Evolutionary conservation across 2,113 vertebrate species (phyloP).

Genomic region (Microcebus griseorufus): DNA sequence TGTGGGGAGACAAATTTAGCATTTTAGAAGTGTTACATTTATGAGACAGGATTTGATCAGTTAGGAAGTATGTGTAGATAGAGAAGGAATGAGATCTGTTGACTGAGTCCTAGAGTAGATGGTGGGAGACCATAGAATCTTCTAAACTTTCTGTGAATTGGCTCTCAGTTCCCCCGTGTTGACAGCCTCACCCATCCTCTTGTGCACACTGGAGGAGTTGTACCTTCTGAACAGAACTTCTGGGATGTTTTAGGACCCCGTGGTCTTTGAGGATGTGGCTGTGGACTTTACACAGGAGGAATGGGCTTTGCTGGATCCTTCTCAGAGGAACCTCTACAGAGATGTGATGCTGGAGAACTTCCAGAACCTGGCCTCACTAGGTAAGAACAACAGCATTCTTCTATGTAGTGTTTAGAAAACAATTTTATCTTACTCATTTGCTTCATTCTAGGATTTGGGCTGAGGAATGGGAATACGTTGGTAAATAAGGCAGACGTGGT

Average conservation of each 20-base stretch:
- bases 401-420: not conserved
- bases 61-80: not conserved
- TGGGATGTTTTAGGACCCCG: constrained; percentile 57
- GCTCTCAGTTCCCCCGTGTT: not conserved
- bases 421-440: not conserved
- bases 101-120: not conserved
- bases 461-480: not conserved
- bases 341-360: constrained; percentile 75
- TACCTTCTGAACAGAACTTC: not conserved
- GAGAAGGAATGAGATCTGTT: not conserved
- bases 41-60: not conserved
- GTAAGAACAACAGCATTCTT: constrained; percentile 41
- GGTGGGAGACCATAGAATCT: not conserved
- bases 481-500: not conserved
- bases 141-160: not conserved
- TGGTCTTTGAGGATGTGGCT: constrained; percentile 69
- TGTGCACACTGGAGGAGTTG: not conserved
- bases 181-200: not conserved
- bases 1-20: not conserved
- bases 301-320: constrained; percentile 66
- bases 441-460: not conserved
- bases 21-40: not conserved
- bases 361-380: constrained; percentile 59
- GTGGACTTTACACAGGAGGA: constrained; percentile 70
- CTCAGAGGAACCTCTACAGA: constrained; percentile 66